Evolutionary conservation across 2,888 invertebrate species (phyloP).

Genomic region (Lycophotia porphyrea): DNA sequence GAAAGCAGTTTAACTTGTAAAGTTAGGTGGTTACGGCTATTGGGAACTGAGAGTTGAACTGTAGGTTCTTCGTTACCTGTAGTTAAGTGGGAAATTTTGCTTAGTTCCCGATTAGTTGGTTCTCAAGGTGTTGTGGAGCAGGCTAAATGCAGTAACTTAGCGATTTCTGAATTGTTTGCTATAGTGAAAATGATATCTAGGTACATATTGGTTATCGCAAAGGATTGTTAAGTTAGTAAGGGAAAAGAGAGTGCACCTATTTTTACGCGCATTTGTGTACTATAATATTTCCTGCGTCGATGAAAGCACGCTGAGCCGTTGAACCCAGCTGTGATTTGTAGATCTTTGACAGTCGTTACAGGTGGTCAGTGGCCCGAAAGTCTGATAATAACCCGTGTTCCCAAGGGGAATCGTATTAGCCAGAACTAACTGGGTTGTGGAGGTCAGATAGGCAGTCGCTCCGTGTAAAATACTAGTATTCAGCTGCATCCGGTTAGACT

Average conservation of each 20-base stretch:
- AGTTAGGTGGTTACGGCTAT: conserved; percentile 36
- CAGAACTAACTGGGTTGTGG: neutral
- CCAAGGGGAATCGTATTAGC: neutral
- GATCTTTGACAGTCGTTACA: too few relatives aligned
- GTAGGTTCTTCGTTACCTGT: conserved; percentile 10
- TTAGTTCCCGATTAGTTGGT: neutral
- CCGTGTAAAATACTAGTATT: neutral
- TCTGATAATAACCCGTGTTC: neutral
- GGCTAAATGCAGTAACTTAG: neutral
- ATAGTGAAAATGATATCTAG: neutral
- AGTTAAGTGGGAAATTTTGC: conserved; percentile 36
- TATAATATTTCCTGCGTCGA: too few relatives aligned
- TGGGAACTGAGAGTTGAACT: conserved; percentile 22
- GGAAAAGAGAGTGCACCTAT: too few relatives aligned
- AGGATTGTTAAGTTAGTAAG: too few relatives aligned
- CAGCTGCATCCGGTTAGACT: neutral
- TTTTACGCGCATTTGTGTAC: too few relatives aligned
- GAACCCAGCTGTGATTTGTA: too few relatives aligned
- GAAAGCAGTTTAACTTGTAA: conserved; percentile 33
- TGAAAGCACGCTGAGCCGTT: too few relatives aligned
- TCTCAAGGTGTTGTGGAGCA: neutral
- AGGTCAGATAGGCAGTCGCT: neutral
- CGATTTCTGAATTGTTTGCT: neutral
- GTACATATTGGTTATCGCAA: neutral
- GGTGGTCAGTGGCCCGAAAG: too few relatives aligned